Percentiles rank a stretch among this genome's conserved stretches.
Conservation (phyloP, 1,140 invertebrate species). For the Drosophila melanica region DNA sequence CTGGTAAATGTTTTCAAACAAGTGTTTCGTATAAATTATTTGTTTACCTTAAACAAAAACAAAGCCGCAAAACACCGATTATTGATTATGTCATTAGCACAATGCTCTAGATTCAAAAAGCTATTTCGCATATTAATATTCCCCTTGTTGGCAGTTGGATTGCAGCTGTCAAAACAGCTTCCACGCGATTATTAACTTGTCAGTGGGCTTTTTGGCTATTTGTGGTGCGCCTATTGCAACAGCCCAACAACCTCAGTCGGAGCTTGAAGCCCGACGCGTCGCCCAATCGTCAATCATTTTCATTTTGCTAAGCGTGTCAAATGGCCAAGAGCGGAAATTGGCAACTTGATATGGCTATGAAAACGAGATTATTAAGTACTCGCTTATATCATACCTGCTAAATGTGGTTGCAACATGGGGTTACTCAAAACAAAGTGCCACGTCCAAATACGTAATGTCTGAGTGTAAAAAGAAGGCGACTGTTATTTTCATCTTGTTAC, state of each 20-base stretch:
- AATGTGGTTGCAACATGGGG: constrained; percentile 32
- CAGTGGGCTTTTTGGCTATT: constrained; percentile 59
- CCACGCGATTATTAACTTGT: constrained; percentile 68
- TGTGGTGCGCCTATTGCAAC: constrained; percentile 52
- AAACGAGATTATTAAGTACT: constrained; percentile 35
- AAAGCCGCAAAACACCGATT: too few species aligned
- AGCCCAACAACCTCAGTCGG: neutral
- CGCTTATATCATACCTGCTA: constrained; percentile 12
- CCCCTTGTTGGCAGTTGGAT: constrained; percentile 15
- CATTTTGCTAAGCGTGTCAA: constrained; percentile 50
- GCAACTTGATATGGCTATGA: constrained; percentile 29
- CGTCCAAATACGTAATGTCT: constrained; percentile 3
- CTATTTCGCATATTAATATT: constrained; percentile 53
- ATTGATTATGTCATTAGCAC: constrained; percentile 52
- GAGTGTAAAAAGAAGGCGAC: constrained; percentile 6
- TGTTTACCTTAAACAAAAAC: neutral
- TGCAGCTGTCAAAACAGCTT: constrained; percentile 44
- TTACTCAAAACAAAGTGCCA: constrained; percentile 1
- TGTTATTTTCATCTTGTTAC: constrained; percentile 3
- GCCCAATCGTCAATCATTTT: too few species aligned
- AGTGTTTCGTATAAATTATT: too few species aligned
- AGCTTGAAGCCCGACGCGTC: too few species aligned
- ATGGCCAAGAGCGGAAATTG: constrained; percentile 70
- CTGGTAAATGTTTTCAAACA: too few species aligned
- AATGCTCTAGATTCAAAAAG: constrained; percentile 36